These are phyloP conservation scores for Plutella xylostella DNA, from an alignment of 2,888 invertebrate species.

Conservation along the genomic window DNA sequence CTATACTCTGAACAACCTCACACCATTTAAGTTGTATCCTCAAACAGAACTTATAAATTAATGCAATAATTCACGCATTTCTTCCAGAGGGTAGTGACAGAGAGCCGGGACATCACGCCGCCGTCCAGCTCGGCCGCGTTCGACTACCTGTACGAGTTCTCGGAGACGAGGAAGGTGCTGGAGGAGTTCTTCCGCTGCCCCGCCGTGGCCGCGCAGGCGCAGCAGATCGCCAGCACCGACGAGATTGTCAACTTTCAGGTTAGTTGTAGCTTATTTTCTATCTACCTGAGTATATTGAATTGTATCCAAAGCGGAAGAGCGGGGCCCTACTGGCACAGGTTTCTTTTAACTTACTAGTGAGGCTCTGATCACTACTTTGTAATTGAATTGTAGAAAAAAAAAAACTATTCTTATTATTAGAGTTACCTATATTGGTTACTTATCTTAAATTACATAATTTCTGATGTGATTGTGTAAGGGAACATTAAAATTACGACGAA, in stretches of 20 bases:
- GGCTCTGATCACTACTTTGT: too few relatives aligned
- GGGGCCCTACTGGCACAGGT: background rate
- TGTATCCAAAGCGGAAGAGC: background rate
- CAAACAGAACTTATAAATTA: too few relatives aligned
- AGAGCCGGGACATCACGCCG: conserved; percentile 57
- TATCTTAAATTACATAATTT: too few relatives aligned
- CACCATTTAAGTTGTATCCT: too few relatives aligned
- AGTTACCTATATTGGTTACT: too few relatives aligned
- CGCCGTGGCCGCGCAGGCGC: conserved; percentile 54
- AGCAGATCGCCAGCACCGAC: conserved; percentile 39
- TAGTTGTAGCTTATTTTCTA: background rate
- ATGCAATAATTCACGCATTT: too few relatives aligned
- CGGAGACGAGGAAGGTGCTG: conserved; percentile 90
- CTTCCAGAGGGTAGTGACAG: conserved; percentile 57
- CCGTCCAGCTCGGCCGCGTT: conserved; percentile 73
- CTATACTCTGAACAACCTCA: too few relatives aligned
- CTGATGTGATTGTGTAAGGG: too few relatives aligned
- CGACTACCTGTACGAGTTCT: conserved; percentile 92
- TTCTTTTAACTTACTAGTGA: too few relatives aligned
- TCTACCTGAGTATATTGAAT: background rate
- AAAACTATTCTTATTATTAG: too few relatives aligned
- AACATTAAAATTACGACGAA: too few relatives aligned
- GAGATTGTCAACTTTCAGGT: conserved; percentile 63
- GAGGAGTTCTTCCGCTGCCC: conserved; percentile 93
- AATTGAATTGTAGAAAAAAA: too few relatives aligned